Percentiles rank a stretch among this genome's conserved stretches.
phyloP scores from a whole-genome alignment of 2,113 vertebrate species.

The Gila orcuttii region DNA sequence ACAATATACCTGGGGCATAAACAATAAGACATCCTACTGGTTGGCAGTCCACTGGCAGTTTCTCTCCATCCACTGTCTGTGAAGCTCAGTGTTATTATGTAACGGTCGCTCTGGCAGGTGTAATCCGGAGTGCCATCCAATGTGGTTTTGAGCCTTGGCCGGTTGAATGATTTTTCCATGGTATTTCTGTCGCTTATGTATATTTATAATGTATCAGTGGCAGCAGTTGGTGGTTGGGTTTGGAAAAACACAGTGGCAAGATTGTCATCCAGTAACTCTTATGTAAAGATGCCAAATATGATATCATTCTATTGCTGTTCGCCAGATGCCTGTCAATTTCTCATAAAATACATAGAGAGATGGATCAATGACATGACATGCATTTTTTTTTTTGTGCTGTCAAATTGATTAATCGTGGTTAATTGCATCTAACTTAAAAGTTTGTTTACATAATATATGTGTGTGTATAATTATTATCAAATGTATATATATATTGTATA shows the following conservation, averaged over 20 bases:
- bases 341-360: neutral
- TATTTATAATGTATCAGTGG: conserved; percentile 15
- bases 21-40: neutral
- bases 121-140: neutral
- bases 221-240: conserved; percentile 1
- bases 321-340: neutral
- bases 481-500: too few relatives aligned
- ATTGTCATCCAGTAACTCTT: neutral
- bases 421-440: too few relatives aligned
- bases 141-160: neutral
- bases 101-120: conserved; percentile 25
- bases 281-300: neutral
- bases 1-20: neutral
- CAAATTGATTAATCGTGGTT: too few relatives aligned
- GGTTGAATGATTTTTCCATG: conserved; percentile 22
- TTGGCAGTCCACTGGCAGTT: neutral
- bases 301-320: neutral
- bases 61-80: conserved; percentile 20
- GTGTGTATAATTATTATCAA: too few relatives aligned
- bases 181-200: neutral
- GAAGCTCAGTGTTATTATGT: conserved; percentile 14
- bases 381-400: neutral
- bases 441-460: too few relatives aligned
- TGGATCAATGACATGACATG: neutral
- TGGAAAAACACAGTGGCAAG: neutral